Evolutionary conservation across 2,797 vertebrate genomes (phyloP).

Genomic region (Macrochelys suwanniensis): DNA sequence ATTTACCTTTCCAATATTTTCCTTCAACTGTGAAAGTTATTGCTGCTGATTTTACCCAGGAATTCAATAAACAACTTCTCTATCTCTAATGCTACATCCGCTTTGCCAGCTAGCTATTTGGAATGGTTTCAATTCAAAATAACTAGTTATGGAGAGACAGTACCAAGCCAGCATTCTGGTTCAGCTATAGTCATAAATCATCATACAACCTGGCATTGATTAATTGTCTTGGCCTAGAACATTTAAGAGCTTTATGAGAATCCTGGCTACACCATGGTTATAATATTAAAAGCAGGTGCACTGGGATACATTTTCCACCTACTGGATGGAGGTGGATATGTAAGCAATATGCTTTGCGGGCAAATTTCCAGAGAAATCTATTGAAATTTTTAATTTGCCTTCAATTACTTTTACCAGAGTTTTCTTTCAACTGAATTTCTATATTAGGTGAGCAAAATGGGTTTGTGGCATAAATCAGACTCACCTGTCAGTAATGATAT

Average conservation of each 20-base stretch:
- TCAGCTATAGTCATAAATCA: slow-evolving; percentile 78
- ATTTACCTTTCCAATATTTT: slow-evolving; percentile 49
- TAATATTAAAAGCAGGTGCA: slow-evolving; percentile 56
- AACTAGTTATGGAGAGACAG: slow-evolving; percentile 64
- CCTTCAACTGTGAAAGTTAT: slow-evolving; percentile 2
- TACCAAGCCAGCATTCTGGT: not conserved
- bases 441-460: slow-evolving; percentile 55
- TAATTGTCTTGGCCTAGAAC: slow-evolving; percentile 78
- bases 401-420: slow-evolving; percentile 54
- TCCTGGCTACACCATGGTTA: slow-evolving; percentile 51
- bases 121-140: slow-evolving; percentile 64
- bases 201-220: slow-evolving; percentile 79
- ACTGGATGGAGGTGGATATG: slow-evolving; percentile 30
- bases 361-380: slow-evolving; percentile 53
- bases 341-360: slow-evolving; percentile 47
- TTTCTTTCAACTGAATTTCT: slow-evolving; percentile 64
- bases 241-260: slow-evolving; percentile 70
- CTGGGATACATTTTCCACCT: slow-evolving; percentile 60
- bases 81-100: slow-evolving; percentile 42
- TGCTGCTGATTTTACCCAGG: slow-evolving; percentile 15
- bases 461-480: not conserved
- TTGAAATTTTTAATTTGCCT: slow-evolving; percentile 59
- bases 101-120: slow-evolving; percentile 52
- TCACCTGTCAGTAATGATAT: slow-evolving; percentile 38
- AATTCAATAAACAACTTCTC: slow-evolving; percentile 53